Base-by-base conservation (phyloP, 2,888 invertebrate genomes). In the Mechanitis messenoides region DNA sequence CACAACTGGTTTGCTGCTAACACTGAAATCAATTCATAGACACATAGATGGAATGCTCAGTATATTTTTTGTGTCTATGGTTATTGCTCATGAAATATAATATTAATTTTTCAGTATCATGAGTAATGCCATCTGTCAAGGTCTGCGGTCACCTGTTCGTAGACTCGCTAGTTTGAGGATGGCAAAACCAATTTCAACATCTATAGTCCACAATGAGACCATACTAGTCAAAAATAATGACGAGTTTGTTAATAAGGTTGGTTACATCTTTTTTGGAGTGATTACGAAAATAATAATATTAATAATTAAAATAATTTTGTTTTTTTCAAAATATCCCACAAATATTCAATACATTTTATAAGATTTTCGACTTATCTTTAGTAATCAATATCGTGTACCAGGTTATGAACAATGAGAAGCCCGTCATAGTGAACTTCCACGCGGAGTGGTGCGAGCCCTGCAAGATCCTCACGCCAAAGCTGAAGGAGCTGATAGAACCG, bases 381-480 rank as follows among this genome's bases (percentile, higher is more conserved):
- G 28, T 45, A 50, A 20, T 47, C 2, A 47, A 47, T 47, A 28
- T 47, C 20, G 6, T 2, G 47, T 68, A 67, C 9, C 76, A 92
- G 92, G 93, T 96, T 58, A 95, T 96, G 92, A 95, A 96, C 79
- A 95, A 94, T 71, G 92, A 93, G 46, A 93, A 94, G 73, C 95
- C 96, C 42, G 96, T 96, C n/a, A 95, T 96, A 80, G 96, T 96
- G 0, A 96, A 96, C 80, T 96, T 96, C 78, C 96, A 96, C 76
- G 96, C 96, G 0, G 96, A 96, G 71, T 96, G 96, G 96, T 96
- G 96, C 76, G 96, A 96, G 81, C 96, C 96, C 0, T 96, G 96
- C 81, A 95, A 95, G 83, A 95, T 96, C 73, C 89, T 96, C 12
- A 96, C 96, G 0, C 96, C 96, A 2, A 95, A 95, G 83, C 92